Conservation (phyloP, 2,797 vertebrate species). For the Varecia variegata region DNA sequence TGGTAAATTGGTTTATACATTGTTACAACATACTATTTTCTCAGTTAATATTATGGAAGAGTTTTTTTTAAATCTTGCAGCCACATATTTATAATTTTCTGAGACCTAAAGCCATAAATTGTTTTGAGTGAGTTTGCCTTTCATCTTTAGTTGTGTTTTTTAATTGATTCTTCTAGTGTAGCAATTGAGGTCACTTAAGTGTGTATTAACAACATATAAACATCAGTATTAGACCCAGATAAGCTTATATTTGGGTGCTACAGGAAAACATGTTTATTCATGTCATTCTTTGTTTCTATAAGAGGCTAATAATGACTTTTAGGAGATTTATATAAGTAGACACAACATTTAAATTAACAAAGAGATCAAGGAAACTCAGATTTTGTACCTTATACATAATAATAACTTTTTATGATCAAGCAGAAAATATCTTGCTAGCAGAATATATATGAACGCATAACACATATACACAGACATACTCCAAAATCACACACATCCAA, state of each 20-base stretch:
- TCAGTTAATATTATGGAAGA: slow-evolving; percentile 18
- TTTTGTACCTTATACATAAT: not conserved
- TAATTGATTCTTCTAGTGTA: slow-evolving; percentile 50
- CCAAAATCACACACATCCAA: not conserved
- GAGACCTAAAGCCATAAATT: slow-evolving; percentile 37
- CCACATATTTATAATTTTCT: slow-evolving; percentile 6
- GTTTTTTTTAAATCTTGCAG: not conserved
- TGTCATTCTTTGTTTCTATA: slow-evolving; percentile 38
- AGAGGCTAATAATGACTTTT: slow-evolving; percentile 53
- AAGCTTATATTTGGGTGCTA: slow-evolving; percentile 8
- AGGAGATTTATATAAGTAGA: slow-evolving; percentile 13
- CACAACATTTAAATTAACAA: slow-evolving; percentile 54
- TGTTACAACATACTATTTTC: slow-evolving; percentile 14
- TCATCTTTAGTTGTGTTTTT: slow-evolving; percentile 52
- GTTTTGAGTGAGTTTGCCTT: slow-evolving; percentile 37
- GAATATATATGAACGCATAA: not conserved
- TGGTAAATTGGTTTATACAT: not conserved
- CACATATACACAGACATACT: not conserved
- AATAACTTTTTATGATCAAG: slow-evolving; percentile 18
- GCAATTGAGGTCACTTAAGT: slow-evolving; percentile 21
- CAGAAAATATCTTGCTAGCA: slow-evolving; percentile 29
- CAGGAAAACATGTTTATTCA: slow-evolving; percentile 49
- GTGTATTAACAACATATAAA: slow-evolving; percentile 30
- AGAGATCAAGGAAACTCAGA: slow-evolving; percentile 24
- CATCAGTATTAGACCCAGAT: not conserved